Conservation (phyloP, 1,140 invertebrate genomes). For the Magallana ariakensis region DNA sequence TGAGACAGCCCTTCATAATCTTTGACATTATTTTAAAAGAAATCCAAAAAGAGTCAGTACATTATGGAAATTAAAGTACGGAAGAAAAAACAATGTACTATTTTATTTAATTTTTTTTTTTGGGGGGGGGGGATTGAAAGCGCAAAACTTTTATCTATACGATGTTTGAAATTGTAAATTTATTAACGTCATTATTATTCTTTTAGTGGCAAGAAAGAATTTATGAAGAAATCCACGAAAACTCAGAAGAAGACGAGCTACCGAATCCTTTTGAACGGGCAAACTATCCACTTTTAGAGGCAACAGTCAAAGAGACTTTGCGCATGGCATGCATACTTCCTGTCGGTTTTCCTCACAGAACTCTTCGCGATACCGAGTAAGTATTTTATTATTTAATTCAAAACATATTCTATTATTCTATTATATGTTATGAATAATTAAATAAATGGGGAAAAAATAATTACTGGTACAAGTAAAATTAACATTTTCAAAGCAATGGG, state of each 20-base stretch:
- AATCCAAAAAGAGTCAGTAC: not conserved
- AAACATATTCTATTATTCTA: too few species aligned
- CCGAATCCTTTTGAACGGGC: conserved; percentile 53
- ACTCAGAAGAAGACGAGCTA: not conserved
- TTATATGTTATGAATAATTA: too few species aligned
- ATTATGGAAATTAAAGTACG: not conserved
- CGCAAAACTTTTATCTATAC: too few species aligned
- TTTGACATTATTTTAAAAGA: not conserved
- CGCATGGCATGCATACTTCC: conserved; percentile 57
- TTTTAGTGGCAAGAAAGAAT: conserved; percentile 62
- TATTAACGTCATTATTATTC: not conserved
- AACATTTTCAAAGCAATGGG: too few species aligned
- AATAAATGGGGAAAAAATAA: too few species aligned
- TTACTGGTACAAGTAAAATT: too few species aligned
- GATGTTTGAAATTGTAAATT: too few species aligned
- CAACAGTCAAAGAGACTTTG: conserved; percentile 59
- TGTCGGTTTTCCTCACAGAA: conserved; percentile 59
- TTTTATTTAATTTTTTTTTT: too few species aligned
- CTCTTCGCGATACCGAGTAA: conserved; percentile 56
- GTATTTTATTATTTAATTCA: not conserved
- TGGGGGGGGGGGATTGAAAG: too few species aligned
- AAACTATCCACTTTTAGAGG: conserved; percentile 56
- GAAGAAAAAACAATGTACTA: too few species aligned
- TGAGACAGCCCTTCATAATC: not conserved
- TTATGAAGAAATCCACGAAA: conserved; percentile 53